These are phyloP conservation scores for Gorsachius goisagi DNA, from an alignment of 2,113 vertebrate species.

Conservation along the genomic window DNA sequence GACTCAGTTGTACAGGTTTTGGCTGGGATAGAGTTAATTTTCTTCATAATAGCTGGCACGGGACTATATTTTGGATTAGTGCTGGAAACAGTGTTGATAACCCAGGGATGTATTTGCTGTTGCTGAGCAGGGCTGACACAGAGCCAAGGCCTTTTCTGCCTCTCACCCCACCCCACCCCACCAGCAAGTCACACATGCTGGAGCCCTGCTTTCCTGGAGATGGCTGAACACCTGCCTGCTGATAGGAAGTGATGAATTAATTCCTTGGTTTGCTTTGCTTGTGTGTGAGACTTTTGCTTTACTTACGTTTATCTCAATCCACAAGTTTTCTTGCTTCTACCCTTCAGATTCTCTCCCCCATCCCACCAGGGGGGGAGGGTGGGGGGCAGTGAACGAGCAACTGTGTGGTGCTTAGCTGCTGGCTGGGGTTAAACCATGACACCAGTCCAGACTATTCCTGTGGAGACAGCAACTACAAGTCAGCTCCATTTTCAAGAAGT, in stretches of 20 bases:
- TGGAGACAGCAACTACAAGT: neutral
- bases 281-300: rapidly evolving
- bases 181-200: rapidly evolving
- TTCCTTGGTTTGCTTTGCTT: neutral
- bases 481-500: neutral
- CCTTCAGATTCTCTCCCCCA: no score
- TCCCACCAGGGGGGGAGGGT: no score
- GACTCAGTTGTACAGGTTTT: neutral
- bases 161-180: neutral
- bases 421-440: rapidly evolving
- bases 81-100: neutral
- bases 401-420: no score
- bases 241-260: rapidly evolving
- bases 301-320: neutral
- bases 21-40: neutral
- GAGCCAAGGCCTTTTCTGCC: neutral
- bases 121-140: neutral
- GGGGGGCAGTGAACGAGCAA: rapidly evolving
- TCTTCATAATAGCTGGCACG: neutral
- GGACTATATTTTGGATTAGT: neutral
- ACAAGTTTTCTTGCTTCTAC: neutral
- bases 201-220: neutral
- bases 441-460: neutral
- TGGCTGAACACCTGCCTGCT: neutral
- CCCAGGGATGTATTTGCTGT: neutral